Evolutionary conservation across 2,888 invertebrate genomes (phyloP).

Genomic region (Tethea ocularis): DNA sequence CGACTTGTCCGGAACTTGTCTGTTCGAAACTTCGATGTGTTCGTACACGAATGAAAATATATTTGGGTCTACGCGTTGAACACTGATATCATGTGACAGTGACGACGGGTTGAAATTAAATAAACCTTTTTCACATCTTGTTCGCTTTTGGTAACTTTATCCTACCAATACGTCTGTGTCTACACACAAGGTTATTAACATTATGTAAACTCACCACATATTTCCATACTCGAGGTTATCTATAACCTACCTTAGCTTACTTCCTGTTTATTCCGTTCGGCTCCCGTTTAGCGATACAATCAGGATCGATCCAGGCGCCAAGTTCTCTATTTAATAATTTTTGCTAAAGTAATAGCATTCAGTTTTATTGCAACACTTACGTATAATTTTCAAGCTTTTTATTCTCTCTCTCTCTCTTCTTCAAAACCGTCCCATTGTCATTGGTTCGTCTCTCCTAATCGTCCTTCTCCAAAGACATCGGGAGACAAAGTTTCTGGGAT

Average conservation of each 20-base stretch:
- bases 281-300: too few species aligned
- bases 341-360: too few species aligned
- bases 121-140: slow-evolving; percentile 2
- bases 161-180: background rate
- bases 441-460: too few species aligned
- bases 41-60: slow-evolving; percentile 27
- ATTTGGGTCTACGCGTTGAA: slow-evolving; percentile 24
- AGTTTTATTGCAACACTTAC: too few species aligned
- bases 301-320: too few species aligned
- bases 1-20: slow-evolving; percentile 54
- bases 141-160: background rate
- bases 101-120: slow-evolving; percentile 12
- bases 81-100: slow-evolving; percentile 24
- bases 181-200: background rate
- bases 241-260: background rate
- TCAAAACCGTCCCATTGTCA: too few species aligned
- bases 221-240: background rate
- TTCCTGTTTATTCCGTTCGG: background rate
- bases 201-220: background rate
- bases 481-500: too few species aligned
- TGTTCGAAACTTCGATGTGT: slow-evolving; percentile 44
- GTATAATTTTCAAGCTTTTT: too few species aligned
- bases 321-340: too few species aligned
- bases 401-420: too few species aligned
- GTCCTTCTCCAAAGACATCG: too few species aligned